A percentile compares a stretch with the other conserved stretches of the same genome.
Evolutionary conservation across 2,888 invertebrate species (phyloP).

Genomic region (Alsophila aescularia): DNA sequence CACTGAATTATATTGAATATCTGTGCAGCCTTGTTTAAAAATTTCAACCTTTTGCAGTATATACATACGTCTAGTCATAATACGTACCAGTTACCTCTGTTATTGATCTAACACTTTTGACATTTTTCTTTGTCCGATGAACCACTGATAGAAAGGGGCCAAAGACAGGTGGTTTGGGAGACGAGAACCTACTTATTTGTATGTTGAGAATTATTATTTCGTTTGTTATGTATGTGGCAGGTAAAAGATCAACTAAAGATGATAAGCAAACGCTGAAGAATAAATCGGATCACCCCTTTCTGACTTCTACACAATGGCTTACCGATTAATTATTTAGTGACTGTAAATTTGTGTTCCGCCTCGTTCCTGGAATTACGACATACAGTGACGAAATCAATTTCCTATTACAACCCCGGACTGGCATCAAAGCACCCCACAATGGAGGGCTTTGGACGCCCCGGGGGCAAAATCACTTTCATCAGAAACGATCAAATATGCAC

Average conservation of each 20-base stretch:
- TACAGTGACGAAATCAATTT: slow-evolving; percentile 36
- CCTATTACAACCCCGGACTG: slow-evolving; percentile 36
- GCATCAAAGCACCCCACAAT: slow-evolving; percentile 42
- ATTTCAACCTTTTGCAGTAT: too few relatives aligned
- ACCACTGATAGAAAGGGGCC: too few relatives aligned
- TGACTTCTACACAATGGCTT: slow-evolving; percentile 15
- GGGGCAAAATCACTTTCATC: slow-evolving; percentile 49
- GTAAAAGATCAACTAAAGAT: too few relatives aligned
- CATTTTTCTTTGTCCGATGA: too few relatives aligned
- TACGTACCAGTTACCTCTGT: too few relatives aligned
- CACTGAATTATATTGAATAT: neutral
- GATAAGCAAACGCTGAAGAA: neutral
- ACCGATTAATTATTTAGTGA: slow-evolving; percentile 20
- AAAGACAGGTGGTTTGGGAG: too few relatives aligned
- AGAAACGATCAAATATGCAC: slow-evolving; percentile 78
- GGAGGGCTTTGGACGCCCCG: slow-evolving; percentile 40
- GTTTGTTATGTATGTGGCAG: too few relatives aligned
- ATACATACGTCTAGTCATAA: too few relatives aligned
- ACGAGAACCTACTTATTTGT: too few relatives aligned
- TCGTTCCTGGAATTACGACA: slow-evolving; percentile 18
- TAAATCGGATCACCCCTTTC: neutral
- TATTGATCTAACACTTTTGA: too few relatives aligned
- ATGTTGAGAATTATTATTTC: too few relatives aligned
- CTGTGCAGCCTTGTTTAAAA: neutral
- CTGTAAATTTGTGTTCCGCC: slow-evolving; percentile 12